Conservation (phyloP, 2,113 vertebrate genomes). For the Mirza zaza region DNA sequence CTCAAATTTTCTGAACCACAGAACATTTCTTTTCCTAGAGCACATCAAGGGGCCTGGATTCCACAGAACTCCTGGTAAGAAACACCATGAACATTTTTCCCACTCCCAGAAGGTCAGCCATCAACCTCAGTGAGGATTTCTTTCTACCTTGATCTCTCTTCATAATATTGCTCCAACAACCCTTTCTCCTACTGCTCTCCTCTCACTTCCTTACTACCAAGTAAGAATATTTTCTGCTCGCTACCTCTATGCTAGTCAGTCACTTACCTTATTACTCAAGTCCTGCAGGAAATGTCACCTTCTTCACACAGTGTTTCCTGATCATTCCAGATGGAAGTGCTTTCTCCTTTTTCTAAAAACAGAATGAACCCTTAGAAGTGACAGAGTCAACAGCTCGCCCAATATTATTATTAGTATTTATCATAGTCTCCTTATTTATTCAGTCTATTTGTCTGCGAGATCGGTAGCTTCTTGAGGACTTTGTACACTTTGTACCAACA, state of each 20-base stretch:
- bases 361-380: not conserved
- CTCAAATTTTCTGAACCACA: not conserved
- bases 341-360: not conserved
- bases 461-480: not conserved
- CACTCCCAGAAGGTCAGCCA: not conserved
- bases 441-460: not conserved
- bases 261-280: not conserved
- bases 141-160: not conserved
- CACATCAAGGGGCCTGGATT: no score
- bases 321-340: not conserved
- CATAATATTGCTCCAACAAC: not conserved
- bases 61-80: not conserved
- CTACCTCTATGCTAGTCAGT: not conserved
- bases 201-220: not conserved
- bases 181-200: not conserved
- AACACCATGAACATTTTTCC: not conserved
- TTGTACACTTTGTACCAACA: not conserved
- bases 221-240: not conserved
- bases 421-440: not conserved
- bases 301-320: not conserved
- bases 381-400: not conserved
- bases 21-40: not conserved
- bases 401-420: not conserved
- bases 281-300: not conserved
- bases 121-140: not conserved